A percentile compares a stretch with the other conserved stretches of the same genome.
Conservation (phyloP, 2,113 vertebrate genomes). For the Halcyon senegalensis region DNA sequence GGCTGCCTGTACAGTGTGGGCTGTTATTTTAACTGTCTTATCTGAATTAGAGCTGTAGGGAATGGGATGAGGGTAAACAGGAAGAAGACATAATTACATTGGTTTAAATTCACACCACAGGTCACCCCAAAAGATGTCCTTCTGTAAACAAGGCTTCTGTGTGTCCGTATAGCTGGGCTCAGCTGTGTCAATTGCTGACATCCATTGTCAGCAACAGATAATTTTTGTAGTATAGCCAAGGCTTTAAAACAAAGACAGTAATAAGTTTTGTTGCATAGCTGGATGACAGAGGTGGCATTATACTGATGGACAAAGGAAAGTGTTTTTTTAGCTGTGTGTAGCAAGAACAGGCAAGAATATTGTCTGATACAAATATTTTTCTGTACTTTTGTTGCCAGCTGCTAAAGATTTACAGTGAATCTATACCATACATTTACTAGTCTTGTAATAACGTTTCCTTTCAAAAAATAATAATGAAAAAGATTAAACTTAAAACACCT, state of each 20-base stretch:
- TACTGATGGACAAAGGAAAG: slow-evolving; percentile 42
- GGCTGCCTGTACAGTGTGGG: slow-evolving; percentile 3
- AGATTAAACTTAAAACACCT: not conserved
- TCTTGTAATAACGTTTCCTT: not conserved
- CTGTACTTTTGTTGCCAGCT: not conserved
- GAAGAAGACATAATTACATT: slow-evolving; percentile 16
- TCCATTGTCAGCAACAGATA: slow-evolving; percentile 48
- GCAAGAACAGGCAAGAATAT: not conserved
- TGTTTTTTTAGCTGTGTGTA: not conserved
- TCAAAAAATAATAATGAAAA: not conserved
- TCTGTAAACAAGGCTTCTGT: slow-evolving; percentile 41
- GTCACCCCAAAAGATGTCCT: slow-evolving; percentile 33
- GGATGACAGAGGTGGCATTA: slow-evolving; percentile 13
- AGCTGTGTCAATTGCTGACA: slow-evolving; percentile 25
- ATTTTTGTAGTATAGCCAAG: slow-evolving; percentile 44
- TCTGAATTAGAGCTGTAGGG: slow-evolving; percentile 24
- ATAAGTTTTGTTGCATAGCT: slow-evolving; percentile 33
- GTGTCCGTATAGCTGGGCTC: slow-evolving; percentile 37
- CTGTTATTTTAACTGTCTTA: slow-evolving; percentile 39
- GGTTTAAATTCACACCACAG: slow-evolving; percentile 31
- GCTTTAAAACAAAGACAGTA: not conserved
- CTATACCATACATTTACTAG: not conserved
- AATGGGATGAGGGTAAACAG: slow-evolving; percentile 36
- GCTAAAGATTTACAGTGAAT: not conserved
- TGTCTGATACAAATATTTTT: not conserved